Percentiles rank a stretch among this genome's conserved stretches.
phyloP scores from a whole-genome alignment of 2,797 vertebrate species.

The Clarias fuscus region DNA sequence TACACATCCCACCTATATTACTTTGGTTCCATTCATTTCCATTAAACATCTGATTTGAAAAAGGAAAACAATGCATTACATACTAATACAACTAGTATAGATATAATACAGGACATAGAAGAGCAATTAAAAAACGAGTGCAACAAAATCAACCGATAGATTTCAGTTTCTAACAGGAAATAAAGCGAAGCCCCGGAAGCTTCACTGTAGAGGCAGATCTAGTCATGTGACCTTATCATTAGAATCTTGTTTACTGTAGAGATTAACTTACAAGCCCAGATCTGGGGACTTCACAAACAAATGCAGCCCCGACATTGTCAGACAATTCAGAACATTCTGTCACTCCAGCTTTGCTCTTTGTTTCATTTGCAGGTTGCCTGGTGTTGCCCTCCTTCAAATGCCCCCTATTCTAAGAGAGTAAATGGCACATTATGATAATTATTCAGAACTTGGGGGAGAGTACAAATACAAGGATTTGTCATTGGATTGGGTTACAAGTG shows the following conservation, averaged over 20 bases:
- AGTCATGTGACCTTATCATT: conserved; percentile 19
- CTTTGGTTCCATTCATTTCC: conserved; percentile 79
- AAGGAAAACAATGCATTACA: conserved; percentile 64
- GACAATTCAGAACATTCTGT: conserved; percentile 68
- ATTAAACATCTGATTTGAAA: conserved; percentile 78
- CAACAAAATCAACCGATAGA: not conserved
- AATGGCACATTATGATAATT: conserved; percentile 2
- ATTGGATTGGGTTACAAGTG: no score
- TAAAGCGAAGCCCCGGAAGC: conserved; percentile 42
- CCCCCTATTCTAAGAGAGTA: conserved; percentile 70
- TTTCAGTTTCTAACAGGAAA: conserved; percentile 55
- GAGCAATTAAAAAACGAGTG: not conserved
- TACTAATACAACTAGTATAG: not conserved
- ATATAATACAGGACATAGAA: not conserved
- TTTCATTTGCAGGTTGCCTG: conserved; percentile 70
- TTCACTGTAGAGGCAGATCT: conserved; percentile 27
- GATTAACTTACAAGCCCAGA: conserved; percentile 76
- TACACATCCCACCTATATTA: conserved; percentile 68
- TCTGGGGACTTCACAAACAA: conserved; percentile 80
- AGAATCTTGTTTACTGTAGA: conserved; percentile 17
- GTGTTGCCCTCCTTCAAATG: conserved; percentile 73
- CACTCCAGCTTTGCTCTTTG: conserved; percentile 70
- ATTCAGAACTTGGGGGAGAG: not conserved
- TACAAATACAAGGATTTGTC: no score
- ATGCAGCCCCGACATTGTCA: conserved; percentile 62